Evolutionary conservation across 2,797 vertebrate genomes (phyloP).

Genomic region (Craterocephalus amniculus): DNA sequence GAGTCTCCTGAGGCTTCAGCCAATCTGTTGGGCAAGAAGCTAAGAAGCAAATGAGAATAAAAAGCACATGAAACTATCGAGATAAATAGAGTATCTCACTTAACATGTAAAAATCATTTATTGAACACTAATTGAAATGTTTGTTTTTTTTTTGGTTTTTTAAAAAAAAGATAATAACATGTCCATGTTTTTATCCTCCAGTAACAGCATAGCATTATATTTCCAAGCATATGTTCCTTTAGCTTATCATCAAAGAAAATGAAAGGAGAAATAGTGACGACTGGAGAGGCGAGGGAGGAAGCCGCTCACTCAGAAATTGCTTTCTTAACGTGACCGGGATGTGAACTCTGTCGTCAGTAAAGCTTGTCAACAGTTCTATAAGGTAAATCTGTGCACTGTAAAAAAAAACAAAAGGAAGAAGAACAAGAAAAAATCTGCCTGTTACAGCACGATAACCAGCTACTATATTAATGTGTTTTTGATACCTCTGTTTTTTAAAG

Average conservation of each 20-base stretch:
- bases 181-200: constrained; percentile 28
- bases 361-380: constrained; percentile 32
- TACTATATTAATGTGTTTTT: constrained; percentile 23
- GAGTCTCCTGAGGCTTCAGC: constrained; percentile 37
- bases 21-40: constrained; percentile 40
- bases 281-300: neutral
- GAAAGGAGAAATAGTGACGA: constrained; percentile 15
- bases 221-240: constrained; percentile 37
- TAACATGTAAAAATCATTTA: neutral
- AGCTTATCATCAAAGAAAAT: constrained; percentile 69
- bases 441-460: constrained; percentile 24
- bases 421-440: neutral
- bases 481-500: neutral
- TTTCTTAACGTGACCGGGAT: constrained; percentile 63
- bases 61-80: no score
- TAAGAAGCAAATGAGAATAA: no score
- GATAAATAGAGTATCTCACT: neutral
- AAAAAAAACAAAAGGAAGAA: neutral
- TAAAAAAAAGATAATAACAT: neutral
- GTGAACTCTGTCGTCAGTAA: constrained; percentile 63
- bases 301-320: constrained; percentile 37
- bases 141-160: neutral
- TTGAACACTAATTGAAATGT: constrained; percentile 8
- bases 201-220: constrained; percentile 31
- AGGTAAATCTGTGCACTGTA: neutral